phyloP scores from a whole-genome alignment of 2,888 invertebrate genomes.

The Cacoxenus indagator region DNA sequence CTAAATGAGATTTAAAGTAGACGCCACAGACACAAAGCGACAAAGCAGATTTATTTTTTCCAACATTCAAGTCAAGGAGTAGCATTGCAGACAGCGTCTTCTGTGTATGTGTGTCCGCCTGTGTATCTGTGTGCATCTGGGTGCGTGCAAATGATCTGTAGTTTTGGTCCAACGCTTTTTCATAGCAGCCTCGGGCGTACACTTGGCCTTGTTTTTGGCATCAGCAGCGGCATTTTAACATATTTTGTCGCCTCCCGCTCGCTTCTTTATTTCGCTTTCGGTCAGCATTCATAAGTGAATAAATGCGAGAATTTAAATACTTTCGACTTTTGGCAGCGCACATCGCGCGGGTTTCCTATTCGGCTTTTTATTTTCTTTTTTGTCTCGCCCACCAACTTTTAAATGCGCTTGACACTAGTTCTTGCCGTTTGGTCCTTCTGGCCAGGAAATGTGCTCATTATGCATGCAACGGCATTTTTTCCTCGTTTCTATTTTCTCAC shows the following conservation, averaged over 20 bases:
- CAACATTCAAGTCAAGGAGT: not conserved
- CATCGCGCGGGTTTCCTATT: conserved; percentile 50
- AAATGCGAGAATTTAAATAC: conserved; percentile 62
- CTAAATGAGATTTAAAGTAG: conserved; percentile 59
- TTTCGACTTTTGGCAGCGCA: conserved; percentile 34
- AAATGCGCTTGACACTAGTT: not conserved
- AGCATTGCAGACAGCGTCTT: conserved; percentile 32
- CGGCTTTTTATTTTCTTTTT: conserved; percentile 1
- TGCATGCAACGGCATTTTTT: conserved; percentile 59
- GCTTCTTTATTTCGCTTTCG: conserved; percentile 54
- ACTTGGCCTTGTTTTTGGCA: conserved; percentile 50
- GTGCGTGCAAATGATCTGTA: conserved; percentile 10
- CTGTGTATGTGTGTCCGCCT: not conserved
- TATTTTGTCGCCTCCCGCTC: conserved; percentile 36
- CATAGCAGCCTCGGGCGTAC: conserved; percentile 40
- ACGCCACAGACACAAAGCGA: conserved; percentile 24
- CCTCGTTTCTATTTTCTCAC: conserved; percentile 22
- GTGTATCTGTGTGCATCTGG: not conserved
- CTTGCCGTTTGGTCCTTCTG: not conserved
- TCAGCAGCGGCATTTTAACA: conserved; percentile 48
- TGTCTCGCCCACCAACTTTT: not conserved
- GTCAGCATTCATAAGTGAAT: conserved; percentile 62
- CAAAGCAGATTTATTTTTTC: not conserved
- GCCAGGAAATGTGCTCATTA: conserved; percentile 43
- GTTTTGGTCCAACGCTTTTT: not conserved